Conservation (phyloP, 2,113 vertebrate species). For the Atrichornis clamosus region DNA sequence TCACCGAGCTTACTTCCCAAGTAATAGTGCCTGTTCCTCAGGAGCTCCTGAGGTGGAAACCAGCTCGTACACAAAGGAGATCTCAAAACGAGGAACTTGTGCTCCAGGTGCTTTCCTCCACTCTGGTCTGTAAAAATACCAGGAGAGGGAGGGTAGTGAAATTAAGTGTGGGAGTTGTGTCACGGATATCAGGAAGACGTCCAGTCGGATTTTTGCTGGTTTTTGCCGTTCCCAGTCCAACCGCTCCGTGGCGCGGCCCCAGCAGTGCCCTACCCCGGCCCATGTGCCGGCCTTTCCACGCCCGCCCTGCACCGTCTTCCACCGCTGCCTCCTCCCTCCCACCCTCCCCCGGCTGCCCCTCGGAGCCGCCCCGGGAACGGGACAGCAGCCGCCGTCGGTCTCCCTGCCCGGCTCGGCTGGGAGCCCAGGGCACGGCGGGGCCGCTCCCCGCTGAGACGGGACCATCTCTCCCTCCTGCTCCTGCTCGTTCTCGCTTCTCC, state of each 20-base stretch:
- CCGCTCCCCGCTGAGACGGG: background rate
- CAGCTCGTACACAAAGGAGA: fast-evolving
- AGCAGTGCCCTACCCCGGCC: background rate
- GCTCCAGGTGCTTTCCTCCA: too few species aligned
- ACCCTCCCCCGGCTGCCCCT: fast-evolving
- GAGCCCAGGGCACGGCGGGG: background rate
- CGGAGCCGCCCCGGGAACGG: background rate
- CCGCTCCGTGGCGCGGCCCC: background rate
- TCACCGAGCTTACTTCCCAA: background rate
- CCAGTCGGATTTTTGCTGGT: fast-evolving
- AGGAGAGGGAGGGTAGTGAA: too few species aligned
- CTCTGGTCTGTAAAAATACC: fast-evolving
- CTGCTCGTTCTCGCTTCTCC: background rate
- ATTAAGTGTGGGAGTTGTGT: fast-evolving
- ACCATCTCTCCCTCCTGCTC: background rate
- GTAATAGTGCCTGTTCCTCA: background rate
- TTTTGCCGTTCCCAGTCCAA: too few species aligned
- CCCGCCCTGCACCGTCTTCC: background rate
- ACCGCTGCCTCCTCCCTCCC: background rate
- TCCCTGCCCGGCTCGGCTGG: background rate
- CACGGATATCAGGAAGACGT: background rate
- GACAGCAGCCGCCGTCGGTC: fast-evolving
- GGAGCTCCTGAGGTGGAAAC: background rate
- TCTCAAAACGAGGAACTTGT: background rate
- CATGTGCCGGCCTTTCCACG: background rate